These are phyloP conservation scores for Achatina immaculata DNA, from an alignment of 1,140 invertebrate species.

Conservation along the genomic window DNA sequence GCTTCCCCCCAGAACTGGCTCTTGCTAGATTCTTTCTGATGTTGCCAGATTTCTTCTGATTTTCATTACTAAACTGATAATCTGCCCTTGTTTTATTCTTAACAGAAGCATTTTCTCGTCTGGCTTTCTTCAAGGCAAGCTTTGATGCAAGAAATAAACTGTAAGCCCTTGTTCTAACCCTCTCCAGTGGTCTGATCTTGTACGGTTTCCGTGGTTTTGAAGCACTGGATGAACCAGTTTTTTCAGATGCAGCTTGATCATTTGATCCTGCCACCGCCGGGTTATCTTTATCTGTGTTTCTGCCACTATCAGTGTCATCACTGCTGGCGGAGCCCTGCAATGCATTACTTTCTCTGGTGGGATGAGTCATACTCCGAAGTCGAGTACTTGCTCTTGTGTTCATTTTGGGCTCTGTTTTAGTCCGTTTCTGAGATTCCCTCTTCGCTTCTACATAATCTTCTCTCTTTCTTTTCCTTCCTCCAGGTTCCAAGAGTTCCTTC, in stretches of 20 bases:
- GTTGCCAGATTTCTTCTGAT: background rate
- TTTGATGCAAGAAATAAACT: constrained; percentile 26
- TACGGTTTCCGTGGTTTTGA: constrained; percentile 18
- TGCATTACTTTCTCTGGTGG: background rate
- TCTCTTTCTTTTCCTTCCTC: constrained; percentile 7
- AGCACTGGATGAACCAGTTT: background rate
- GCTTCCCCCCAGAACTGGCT: background rate
- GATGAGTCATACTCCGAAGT: background rate
- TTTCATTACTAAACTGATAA: background rate
- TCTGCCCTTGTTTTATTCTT: constrained; percentile 3
- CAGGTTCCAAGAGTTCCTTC: background rate
- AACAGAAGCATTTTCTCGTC: background rate
- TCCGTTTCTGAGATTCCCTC: background rate
- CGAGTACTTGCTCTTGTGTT: background rate
- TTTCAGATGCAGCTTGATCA: background rate
- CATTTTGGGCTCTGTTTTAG: constrained; percentile 7
- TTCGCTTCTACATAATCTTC: constrained; percentile 6
- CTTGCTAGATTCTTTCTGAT: background rate
- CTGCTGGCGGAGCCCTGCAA: background rate
- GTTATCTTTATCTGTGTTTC: background rate
- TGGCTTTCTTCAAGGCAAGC: constrained; percentile 26
- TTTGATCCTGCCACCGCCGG: background rate
- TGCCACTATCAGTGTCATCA: background rate
- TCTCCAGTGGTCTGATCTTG: constrained; percentile 33
- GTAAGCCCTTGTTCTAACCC: constrained; percentile 34